These are phyloP conservation scores for Neopipo cinnamomea DNA, from an alignment of 2,113 vertebrate species.

Conservation along the genomic window DNA sequence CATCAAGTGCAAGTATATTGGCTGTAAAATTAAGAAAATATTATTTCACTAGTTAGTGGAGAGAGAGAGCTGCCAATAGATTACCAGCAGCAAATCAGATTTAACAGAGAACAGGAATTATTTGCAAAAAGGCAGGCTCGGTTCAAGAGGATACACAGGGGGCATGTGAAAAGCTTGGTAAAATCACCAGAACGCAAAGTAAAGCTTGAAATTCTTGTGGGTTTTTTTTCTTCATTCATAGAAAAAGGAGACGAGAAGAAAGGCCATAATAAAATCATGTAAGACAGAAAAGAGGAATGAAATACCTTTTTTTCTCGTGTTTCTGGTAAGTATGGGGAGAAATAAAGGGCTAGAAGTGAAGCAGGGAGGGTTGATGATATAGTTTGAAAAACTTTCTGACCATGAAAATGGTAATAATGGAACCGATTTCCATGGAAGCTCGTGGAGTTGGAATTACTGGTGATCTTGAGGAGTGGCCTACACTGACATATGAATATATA, in stretches of 20 bases:
- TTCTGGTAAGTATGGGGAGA: not conserved
- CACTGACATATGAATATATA: not conserved
- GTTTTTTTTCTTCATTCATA: not conserved
- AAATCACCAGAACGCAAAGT: too few relatives aligned
- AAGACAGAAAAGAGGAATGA: not conserved
- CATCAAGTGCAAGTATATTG: not conserved
- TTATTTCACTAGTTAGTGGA: not conserved
- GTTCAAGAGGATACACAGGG: not conserved
- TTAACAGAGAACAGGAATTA: not conserved
- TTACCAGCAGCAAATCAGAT: not conserved
- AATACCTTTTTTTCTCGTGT: not conserved
- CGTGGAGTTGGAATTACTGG: not conserved
- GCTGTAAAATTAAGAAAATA: not conserved
- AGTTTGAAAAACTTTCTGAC: not conserved
- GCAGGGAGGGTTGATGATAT: not conserved
- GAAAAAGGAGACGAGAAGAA: not conserved
- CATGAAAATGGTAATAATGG: not conserved
- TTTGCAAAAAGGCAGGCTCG: not conserved
- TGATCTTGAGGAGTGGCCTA: not conserved
- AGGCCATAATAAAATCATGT: not conserved
- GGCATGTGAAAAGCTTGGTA: fast-evolving
- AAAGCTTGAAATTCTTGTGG: not conserved
- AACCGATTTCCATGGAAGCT: not conserved
- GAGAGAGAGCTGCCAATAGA: not conserved
- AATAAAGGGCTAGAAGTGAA: not conserved